Base-by-base conservation (phyloP, 2,888 invertebrate genomes). In the Aproaerema taeniolella region DNA sequence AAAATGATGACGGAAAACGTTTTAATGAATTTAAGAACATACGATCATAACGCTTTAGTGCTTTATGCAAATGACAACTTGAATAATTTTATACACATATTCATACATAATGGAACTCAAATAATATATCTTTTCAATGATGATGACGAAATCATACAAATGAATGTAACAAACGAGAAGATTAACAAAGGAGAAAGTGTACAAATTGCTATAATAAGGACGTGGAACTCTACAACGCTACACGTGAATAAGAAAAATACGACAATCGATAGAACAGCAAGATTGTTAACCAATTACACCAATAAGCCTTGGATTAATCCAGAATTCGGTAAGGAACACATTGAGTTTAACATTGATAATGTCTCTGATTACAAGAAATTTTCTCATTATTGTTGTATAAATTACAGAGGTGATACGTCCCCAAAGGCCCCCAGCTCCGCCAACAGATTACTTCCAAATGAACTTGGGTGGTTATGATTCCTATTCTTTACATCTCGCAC, bases 61-160 rank as follows among this genome's bases (percentile, higher is more conserved):
- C 82, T 97, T 5, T 97, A 97, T 64, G 95, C 96, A 20, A 95
- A 97, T 65, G 97, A 98, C 72, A 93, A 97, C 70, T 86, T 95
- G 43, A 97, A 97, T 67, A 98, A 98, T 74, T 97, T 97, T 70
- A 92, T 96, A 36, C 97, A 97, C 72, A 78, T 97, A 16, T 95
- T 94, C 72, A 91, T 96, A 45, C 91, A 92, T 49, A 92, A 92
- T 45, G 93, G 93, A 9, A 92, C 92, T 6, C 90, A 91, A 77
- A 92, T 96, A 14, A 91, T 95, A 30, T 95, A 95, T 61, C 81
- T 95, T 2, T 96, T 95, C 72, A 97, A 97, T 68, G 89, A 93
- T 49, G 93, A 91, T 49, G 91, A 93, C 58, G 92, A 92, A 77
- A 95, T 95, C 52, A 89, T 92, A 51, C 93, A 93, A 70, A 89